Percentiles rank a stretch among this genome's conserved stretches.
phyloP scores from a whole-genome alignment of 2,797 vertebrate genomes.

The Lepus oiostolus region DNA sequence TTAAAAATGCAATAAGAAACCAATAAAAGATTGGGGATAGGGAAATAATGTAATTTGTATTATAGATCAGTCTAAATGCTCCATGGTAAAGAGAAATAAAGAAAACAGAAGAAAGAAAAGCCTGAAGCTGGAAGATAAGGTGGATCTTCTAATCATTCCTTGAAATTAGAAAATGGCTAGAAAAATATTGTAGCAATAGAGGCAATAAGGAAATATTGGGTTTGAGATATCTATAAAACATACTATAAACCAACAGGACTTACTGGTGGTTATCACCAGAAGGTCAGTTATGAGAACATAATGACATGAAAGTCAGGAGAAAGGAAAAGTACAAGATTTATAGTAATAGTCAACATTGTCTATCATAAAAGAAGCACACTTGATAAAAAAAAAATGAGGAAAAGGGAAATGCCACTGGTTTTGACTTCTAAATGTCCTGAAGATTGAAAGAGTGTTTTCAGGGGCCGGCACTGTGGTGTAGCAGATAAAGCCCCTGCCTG shows the following conservation, averaged over 20 bases:
- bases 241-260: background rate
- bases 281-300: background rate
- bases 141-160: background rate
- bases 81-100: background rate
- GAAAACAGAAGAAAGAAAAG: background rate
- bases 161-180: background rate
- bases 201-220: background rate
- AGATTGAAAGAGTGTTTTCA: background rate
- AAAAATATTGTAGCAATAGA: background rate
- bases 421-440: background rate
- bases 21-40: background rate
- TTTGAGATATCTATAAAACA: background rate
- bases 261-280: background rate
- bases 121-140: background rate
- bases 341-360: background rate
- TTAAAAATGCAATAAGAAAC: background rate
- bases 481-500: too few relatives aligned
- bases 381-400: background rate
- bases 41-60: background rate
- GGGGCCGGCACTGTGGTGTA: too few relatives aligned
- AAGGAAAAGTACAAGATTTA: background rate
- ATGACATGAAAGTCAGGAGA: background rate
- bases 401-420: background rate
- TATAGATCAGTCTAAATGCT: background rate
- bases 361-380: background rate